Base-by-base conservation (phyloP, 1,140 invertebrate genomes). In the Muscidifurax raptorellus region DNA sequence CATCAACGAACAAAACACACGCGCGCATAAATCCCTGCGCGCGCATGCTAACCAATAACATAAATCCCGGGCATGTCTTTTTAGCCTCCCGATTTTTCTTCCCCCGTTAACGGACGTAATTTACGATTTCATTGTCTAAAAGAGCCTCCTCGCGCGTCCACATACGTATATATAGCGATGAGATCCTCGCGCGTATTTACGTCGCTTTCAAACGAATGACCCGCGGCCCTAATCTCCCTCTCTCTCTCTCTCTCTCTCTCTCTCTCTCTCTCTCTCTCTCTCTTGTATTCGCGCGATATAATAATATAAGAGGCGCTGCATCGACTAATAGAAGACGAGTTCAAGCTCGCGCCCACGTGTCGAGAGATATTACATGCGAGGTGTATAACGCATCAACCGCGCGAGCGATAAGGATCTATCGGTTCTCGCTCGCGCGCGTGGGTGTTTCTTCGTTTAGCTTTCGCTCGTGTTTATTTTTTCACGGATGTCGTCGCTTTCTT, bases 381-480 rank as follows among this genome's bases (percentile, higher is more conserved):
- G 64, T 32, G 10, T 40, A 40, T 40, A 40, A 6, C 66, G 74
- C 67, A 80, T 67, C 64, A 64, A 71, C 10, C 12, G 36, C 7
- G n/a, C 4, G 52, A 59, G 22, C 27, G 80, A 81, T 81, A 81
- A 81, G 44, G 28, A 81, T 81, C 80, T 44, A 15, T 30, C 28
- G 64, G 18, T 67, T 18, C n/a, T 27, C 22, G 12, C 25, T 44
- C 9, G 13, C 36, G 0, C 71, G 64, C 64, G 82, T 67, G 59
- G 40, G 82, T 74, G 47, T 75, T 80, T 80, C 75, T 83, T 36
- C 74, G 75, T 72, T 83, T 78, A 83, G 44, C 40, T 59, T 59
- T 78, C 75, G 75, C 30, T n/a, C 52, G 28, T 40, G n/a, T n/a
- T n/a, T n/a, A n/a, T 32, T 75, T 75, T 72, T 71, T 66, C 36